Base-by-base conservation (phyloP, 2,113 vertebrate genomes). In the Poecilia latipinna region DNA sequence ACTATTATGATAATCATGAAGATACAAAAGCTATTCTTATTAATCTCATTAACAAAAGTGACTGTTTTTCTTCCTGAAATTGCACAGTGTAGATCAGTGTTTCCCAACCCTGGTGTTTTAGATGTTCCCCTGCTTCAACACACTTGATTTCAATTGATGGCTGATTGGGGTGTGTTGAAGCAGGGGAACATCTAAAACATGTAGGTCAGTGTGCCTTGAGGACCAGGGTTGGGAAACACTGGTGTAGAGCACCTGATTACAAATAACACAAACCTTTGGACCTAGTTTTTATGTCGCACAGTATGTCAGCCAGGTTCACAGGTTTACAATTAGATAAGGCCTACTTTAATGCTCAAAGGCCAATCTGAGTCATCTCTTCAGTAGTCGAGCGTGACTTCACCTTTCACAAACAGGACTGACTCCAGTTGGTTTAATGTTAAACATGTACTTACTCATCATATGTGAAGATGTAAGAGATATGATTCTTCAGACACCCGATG, bases 391-490 rank as follows among this genome's bases (percentile, higher is more conserved):
- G 8, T 37, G 35, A 71, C 29, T 26, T 26, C 17, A 37, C 61
- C 54, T 8, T 7, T 57, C 8, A 5, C 19, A 51, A 54, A 62
- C 37, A 10, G 28, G 13, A 63, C 3, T 8, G 44, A 64, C 1
- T 3, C 26, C 12, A 68, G 26, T 4, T 24, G 54, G 3, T 3
- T 64, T 15, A 70, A 4, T 19, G 4, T 4, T 13, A 31, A 32
- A n/a, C 4, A 33, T 22, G 12, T 65, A 95, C 96, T 90, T 72
- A 97, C 97, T 91, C 93, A 86, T 97, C 96, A 26, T 87, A 89
- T 77, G 96, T 95, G 79, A 98, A 97, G 75, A 96, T 48, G 64
- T 95, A 97, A 65, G 94, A 92, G 70, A 97, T 91, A 19, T 95
- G 81, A 0, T 95, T 65, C 89, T 95, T 96, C 4, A 95, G 54